Evolutionary conservation across 1,140 invertebrate genomes (phyloP).

Genomic region (Aphidius ervi): DNA sequence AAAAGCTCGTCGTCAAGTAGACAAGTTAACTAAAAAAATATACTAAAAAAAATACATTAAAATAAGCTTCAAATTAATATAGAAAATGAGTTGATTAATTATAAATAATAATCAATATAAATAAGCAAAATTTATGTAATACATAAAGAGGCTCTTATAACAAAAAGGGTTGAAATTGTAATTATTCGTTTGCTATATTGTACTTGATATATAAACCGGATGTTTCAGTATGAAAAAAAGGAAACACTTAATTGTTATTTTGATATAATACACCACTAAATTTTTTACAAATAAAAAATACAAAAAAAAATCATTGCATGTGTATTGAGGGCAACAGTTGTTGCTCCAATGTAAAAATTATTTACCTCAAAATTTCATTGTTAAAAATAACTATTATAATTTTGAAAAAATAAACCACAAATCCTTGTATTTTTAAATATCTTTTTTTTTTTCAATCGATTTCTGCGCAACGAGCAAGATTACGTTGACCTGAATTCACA

Average conservation of each 20-base stretch:
- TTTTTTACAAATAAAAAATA: background rate
- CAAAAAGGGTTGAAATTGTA: background rate
- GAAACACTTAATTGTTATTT: slow-evolving; percentile 25
- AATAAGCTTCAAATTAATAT: background rate
- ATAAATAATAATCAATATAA: slow-evolving; percentile 5
- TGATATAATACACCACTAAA: slow-evolving; percentile 13
- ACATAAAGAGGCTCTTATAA: background rate
- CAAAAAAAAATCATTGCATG: too few relatives aligned
- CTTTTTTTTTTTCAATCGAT: too few relatives aligned
- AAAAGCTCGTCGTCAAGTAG: slow-evolving; percentile 14
- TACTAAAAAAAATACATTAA: slow-evolving; percentile 4
- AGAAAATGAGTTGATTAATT: background rate
- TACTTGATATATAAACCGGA: slow-evolving; percentile 12
- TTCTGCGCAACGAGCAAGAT: too few relatives aligned
- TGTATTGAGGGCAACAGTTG: too few relatives aligned
- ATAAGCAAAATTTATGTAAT: too few relatives aligned
- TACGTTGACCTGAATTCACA: too few relatives aligned
- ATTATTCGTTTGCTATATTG: slow-evolving; percentile 2
- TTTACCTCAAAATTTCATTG: too few relatives aligned
- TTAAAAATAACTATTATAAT: too few relatives aligned
- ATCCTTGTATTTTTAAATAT: too few relatives aligned
- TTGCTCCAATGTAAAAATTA: too few relatives aligned
- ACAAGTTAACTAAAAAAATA: background rate
- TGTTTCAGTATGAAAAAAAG: slow-evolving; percentile 17
- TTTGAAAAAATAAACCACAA: too few relatives aligned